A percentile compares a stretch with the other conserved stretches of the same genome.
phyloP scores from a whole-genome alignment of 2,888 invertebrate species.

The Drosophila villosipedis region DNA sequence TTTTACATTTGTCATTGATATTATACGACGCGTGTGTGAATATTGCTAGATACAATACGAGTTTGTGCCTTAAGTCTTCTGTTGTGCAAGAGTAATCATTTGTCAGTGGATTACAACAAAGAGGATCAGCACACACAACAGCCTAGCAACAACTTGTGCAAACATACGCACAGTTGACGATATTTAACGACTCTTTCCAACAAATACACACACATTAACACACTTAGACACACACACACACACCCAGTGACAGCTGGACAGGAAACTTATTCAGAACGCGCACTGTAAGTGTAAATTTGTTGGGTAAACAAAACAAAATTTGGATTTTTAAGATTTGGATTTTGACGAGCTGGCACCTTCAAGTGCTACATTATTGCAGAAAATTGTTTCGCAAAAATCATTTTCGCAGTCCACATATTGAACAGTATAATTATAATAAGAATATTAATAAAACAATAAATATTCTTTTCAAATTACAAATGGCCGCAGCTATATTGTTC shows the following conservation, averaged over 20 bases:
- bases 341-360: constrained; percentile 56
- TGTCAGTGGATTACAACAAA: constrained; percentile 49
- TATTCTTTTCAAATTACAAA: constrained; percentile 56
- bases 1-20: constrained; percentile 18
- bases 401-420: constrained; percentile 18
- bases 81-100: constrained; percentile 58
- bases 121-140: constrained; percentile 14
- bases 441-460: constrained; percentile 44
- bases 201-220: constrained; percentile 12
- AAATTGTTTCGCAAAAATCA: constrained; percentile 54
- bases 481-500: constrained; percentile 45
- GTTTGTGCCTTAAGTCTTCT: constrained; percentile 80
- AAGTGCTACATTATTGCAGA: constrained; percentile 52
- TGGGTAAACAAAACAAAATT: constrained; percentile 52
- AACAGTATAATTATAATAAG: constrained; percentile 36
- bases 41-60: constrained; percentile 29
- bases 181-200: constrained; percentile 32
- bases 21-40: constrained; percentile 33
- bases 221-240: constrained; percentile 6
- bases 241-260: constrained; percentile 23
- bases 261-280: constrained; percentile 58
- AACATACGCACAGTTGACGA: constrained; percentile 52
- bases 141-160: constrained; percentile 37
- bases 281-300: constrained; percentile 74
- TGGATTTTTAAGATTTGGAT: constrained; percentile 49